Conservation (phyloP, 1,140 invertebrate genomes). For the Drosophila yakuba region DNA sequence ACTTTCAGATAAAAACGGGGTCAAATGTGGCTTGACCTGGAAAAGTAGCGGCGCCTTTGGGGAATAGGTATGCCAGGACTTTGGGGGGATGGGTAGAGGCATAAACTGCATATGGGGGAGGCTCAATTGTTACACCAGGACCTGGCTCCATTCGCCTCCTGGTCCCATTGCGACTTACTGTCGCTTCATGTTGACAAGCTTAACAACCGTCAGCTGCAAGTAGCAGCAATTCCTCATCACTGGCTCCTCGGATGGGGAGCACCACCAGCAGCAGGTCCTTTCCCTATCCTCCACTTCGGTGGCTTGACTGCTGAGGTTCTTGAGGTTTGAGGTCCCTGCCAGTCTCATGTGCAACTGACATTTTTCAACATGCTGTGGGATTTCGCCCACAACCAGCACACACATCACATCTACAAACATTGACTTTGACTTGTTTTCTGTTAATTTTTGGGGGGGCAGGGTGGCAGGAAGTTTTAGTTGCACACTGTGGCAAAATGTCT, state of each 20-base stretch:
- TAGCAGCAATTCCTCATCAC: slow-evolving; percentile 43
- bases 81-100: background rate
- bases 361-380: slow-evolving; percentile 63
- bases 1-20: slow-evolving; percentile 64
- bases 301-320: slow-evolving; percentile 52
- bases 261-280: background rate
- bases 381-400: slow-evolving; percentile 13
- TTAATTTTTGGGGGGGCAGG: slow-evolving; percentile 43
- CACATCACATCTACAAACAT: slow-evolving; percentile 61
- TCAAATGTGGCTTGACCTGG: slow-evolving; percentile 49
- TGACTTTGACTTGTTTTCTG: slow-evolving; percentile 65
- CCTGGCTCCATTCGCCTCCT: slow-evolving; percentile 2
- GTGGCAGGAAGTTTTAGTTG: background rate
- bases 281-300: background rate
- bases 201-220: slow-evolving; percentile 54
- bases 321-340: slow-evolving; percentile 34
- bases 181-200: slow-evolving; percentile 58
- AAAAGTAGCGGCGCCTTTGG: background rate
- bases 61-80: background rate
- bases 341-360: slow-evolving; percentile 60
- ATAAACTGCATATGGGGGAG: slow-evolving; percentile 1
- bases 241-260: background rate
- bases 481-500: slow-evolving; percentile 18
- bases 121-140: slow-evolving; percentile 43
- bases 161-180: slow-evolving; percentile 39